Conservation (phyloP, 2,797 vertebrate species). For the Chanos chanos region DNA sequence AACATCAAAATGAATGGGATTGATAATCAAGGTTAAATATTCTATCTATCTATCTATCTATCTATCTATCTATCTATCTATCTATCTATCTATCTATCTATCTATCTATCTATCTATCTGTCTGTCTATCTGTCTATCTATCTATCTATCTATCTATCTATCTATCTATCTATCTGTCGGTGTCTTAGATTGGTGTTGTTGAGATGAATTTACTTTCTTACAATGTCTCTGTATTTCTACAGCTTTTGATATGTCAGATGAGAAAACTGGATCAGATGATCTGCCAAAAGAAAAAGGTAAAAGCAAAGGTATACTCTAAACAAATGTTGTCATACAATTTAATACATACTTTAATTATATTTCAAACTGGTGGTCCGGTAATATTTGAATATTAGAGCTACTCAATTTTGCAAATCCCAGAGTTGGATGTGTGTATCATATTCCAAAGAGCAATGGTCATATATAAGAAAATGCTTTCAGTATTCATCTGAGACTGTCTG, state of each 20-base stretch:
- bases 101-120: too few species aligned
- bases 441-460: too few species aligned
- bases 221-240: slow-evolving; percentile 20
- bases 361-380: too few species aligned
- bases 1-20: too few species aligned
- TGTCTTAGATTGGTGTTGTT: background rate
- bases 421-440: background rate
- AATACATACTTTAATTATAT: background rate
- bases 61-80: background rate
- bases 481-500: background rate
- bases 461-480: too few species aligned
- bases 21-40: too few species aligned
- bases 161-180: too few species aligned
- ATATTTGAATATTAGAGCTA: too few species aligned
- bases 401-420: too few species aligned
- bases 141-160: too few species aligned
- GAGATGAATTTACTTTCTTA: background rate
- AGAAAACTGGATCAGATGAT: slow-evolving; percentile 46
- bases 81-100: background rate
- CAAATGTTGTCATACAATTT: background rate
- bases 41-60: background rate
- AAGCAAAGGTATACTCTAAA: slow-evolving; percentile 32
- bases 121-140: too few species aligned
- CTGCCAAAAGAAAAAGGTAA: slow-evolving; percentile 30
- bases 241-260: slow-evolving; percentile 73